Evolutionary conservation across 1,140 invertebrate species (phyloP), one percentile per base, ranked within the genome.

Genomic region (Drosophila auraria): DNA sequence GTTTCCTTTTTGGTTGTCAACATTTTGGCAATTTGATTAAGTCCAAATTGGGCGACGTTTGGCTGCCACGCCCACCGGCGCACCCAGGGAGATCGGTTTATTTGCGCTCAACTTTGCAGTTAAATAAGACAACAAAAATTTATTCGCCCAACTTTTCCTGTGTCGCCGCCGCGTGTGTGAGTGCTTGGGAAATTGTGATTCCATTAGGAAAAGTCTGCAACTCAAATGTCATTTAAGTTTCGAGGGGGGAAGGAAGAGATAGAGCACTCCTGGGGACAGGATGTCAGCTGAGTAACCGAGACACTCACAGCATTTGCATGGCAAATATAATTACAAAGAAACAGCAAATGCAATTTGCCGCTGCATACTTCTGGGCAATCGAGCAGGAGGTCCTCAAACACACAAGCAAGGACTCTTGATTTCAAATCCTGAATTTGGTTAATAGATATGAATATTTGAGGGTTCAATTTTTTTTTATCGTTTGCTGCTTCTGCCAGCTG

Each of bases 191-290:
- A 90, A 87, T 90, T 89, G 81, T 89, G 81, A 90, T 89, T 90
- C 86, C 84, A 89, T 89, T 89, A 90, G 84, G 82, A 80, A 62
- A 89, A 83, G 83, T 82, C 80, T 83, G 76, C 72, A 83, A 82
- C 84, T 89, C 78, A 83, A 84, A 90, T 87, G 84, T 72, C 84
- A 87, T 84, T 87, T 78, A 89, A 89, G 84, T 87, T 87, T 64
- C 23, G 20, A 14, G 53, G 51, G 47, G 14, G 56, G 40, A 20
- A 20, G 15, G 33, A 38, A 15, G 11, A 30, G 17, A 27, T 15
- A n/a, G 8, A 40, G 50, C 36, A 51, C 70, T 60, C 36, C 20
- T 33, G 70, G 66, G 53, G 53, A 49, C 49, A 27, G 66, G 36
- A 59, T 51, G 53, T 27, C 33, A 44, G 33, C 6, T 20, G 42